Base-by-base conservation (phyloP, 2,113 vertebrate genomes). In the Corydoras sp. region DNA sequence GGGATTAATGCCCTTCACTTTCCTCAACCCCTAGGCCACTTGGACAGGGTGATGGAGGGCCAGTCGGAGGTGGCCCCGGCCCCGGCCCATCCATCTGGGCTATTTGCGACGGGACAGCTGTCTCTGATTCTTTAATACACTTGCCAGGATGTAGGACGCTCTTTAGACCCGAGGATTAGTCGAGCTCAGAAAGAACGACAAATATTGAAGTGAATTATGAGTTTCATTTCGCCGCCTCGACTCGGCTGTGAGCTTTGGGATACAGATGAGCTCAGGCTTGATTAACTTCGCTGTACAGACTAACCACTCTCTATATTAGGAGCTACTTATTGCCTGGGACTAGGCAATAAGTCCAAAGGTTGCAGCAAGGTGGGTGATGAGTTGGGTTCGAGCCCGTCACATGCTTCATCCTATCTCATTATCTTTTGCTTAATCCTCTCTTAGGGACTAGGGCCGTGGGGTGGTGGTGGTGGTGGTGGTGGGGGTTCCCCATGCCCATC, bases 1-100 rank as follows among this genome's bases (percentile, higher is more conserved):
- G 53, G 59, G 69, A 74, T 74, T 58, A 68, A 71, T 71, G 68
- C 63, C 72, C 76, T 67, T 69, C 30, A 31, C 14, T 49, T 12
- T 61, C 62, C 59, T 10, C 4, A 11, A 51, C 71, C 64, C n/a
- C 64, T 51, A 14, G 24, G 8, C 56, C 64, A 65, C 62, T 50
- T 51, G 55, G 62, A 72, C 62, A 66, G 63, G n/a, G 56, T 59
- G 63, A 73, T 60, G 56, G n/a, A 73, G 49, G 11, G 64, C 48
- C 10, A 48, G 32, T 53, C 48, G 66, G 35, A 54, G 14, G 64
- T 68, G 65, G 67, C 49, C 58, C 15, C 11, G 15, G 43, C n/a
- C 65, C 51, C 67, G 59, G 67, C 64, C 61, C 72, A 67, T 65
- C 64, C 58, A 60, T 67, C 64, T 73, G 64, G 61, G 31, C 72